Percentiles rank a stretch among this genome's conserved stretches.
phyloP scores from a whole-genome alignment of 1,140 invertebrate species.

The Aphelenchoides fujianensis region DNA sequence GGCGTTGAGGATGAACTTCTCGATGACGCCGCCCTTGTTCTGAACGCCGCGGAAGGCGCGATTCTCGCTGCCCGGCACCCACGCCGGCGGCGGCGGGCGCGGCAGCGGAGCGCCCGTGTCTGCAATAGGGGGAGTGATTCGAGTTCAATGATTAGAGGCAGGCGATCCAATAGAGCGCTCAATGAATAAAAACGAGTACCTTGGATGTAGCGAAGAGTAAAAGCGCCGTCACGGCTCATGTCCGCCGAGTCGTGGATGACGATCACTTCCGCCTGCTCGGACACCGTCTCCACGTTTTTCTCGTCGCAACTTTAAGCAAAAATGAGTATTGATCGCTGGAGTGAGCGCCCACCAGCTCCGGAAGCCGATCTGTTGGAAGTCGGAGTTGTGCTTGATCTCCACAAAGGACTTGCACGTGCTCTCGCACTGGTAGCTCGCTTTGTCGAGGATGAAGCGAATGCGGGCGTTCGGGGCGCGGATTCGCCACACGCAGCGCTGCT shows the following conservation, averaged over 20 bases:
- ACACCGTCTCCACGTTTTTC: slow-evolving; percentile 55
- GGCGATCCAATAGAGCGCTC: background rate
- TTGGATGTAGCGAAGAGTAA: slow-evolving; percentile 54
- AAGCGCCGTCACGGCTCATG: slow-evolving; percentile 36
- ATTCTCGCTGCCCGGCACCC: slow-evolving; percentile 61
- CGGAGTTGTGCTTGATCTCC: slow-evolving; percentile 60
- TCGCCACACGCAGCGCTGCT: slow-evolving; percentile 17
- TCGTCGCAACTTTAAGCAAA: slow-evolving; percentile 51
- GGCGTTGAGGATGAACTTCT: slow-evolving; percentile 61
- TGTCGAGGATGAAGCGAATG: slow-evolving; percentile 58
- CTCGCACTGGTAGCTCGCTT: slow-evolving; percentile 50
- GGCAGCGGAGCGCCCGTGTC: slow-evolving; percentile 55
- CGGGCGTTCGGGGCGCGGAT: slow-evolving; percentile 37
- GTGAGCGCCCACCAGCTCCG: slow-evolving; percentile 49
- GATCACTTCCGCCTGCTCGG: slow-evolving; percentile 55
- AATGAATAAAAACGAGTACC: slow-evolving; percentile 26
- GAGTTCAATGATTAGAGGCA: too few relatives aligned
- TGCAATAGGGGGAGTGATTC: too few relatives aligned
- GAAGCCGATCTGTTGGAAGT: slow-evolving; percentile 62
- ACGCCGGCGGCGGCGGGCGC: slow-evolving; percentile 56
- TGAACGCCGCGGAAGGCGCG: slow-evolving; percentile 54
- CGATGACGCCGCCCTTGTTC: slow-evolving; percentile 53
- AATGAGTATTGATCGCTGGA: background rate
- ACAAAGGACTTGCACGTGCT: slow-evolving; percentile 58
- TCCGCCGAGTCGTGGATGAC: slow-evolving; percentile 36